phyloP scores from a whole-genome alignment of 53 echinoderm and acorn worm genomes.

The Hippasteria phrygiana region DNA sequence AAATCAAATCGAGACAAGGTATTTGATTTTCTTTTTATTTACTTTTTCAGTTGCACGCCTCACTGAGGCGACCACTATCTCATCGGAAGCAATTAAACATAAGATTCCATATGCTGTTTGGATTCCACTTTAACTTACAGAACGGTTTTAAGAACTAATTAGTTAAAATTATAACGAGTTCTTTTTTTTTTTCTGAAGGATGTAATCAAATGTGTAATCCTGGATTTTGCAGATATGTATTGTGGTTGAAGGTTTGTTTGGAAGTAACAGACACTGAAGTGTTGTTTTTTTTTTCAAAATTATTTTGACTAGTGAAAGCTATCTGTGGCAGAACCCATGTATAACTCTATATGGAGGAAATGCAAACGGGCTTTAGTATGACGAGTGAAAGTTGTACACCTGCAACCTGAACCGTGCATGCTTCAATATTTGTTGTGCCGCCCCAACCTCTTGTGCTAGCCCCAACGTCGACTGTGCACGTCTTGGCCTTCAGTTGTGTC shows the following conservation, averaged over 20 bases:
- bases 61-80: slow-evolving; percentile 58
- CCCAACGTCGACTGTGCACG: slow-evolving; percentile 14
- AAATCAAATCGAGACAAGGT: neutral
- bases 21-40: slow-evolving; percentile 43
- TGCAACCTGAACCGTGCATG: neutral
- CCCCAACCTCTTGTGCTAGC: slow-evolving; percentile 23
- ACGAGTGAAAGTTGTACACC: neutral
- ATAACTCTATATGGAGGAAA: neutral
- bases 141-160: neutral
- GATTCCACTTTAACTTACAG: neutral
- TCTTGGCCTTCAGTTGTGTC: slow-evolving; percentile 1
- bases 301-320: no score
- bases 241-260: no score
- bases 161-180: slow-evolving; percentile 2
- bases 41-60: slow-evolving; percentile 56
- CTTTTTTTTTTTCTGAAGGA: neutral
- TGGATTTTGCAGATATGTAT: no score
- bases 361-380: neutral
- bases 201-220: neutral
- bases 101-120: slow-evolving; percentile 28
- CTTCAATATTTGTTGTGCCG: neutral
- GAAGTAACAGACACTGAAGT: no score
- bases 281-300: no score
- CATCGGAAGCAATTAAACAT: slow-evolving; percentile 41
- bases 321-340: neutral